Base-by-base conservation (phyloP, 2,888 invertebrate genomes). In the Drosophila anomalata region DNA sequence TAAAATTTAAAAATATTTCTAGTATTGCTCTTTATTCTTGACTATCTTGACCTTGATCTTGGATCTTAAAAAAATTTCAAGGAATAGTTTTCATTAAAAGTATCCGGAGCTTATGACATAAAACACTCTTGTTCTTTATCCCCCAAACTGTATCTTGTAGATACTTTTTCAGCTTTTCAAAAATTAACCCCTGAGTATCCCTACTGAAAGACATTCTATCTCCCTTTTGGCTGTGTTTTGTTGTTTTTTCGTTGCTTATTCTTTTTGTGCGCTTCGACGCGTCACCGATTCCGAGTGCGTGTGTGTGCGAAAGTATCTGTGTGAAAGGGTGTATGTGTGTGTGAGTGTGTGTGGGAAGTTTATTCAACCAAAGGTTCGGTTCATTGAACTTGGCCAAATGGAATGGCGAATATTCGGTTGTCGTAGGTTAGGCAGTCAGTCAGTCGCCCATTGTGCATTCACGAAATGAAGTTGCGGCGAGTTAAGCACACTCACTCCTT, bases 311-410 rank as follows among this genome's bases (percentile, higher is more conserved):
- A 33, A 20, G 62, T 51, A 17, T 39, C 47, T 42, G 36, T 22
- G 17, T 42, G 24, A 17, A n/a, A 29, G 29, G 29, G 29, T 29
- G 9, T 29, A 3, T 46, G 9, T 29, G 9, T 46, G 47, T 24
- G 24, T 47, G 44, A 17, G 24, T 51, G 41, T 17, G 46, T 31
- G 59, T 83, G 75, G 72, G 76, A 82, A 84, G 84, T 84, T 84
- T 87, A 83, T 89, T 88, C 88, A 87, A 83, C 88, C 86, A 87
- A 89, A 87, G 81, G 88, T 67, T 75, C 74, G 89, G 89, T 88
- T 88, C 87, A 89, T 81, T 89, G 88, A 87, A 89, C 89, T 89
- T 89, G 86, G 88, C 83, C 89, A 81, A 88, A 86, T 89, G 86
- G 83, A 85, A 86, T 87, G 86, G 89, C 78, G 89, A 89, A 89